Evolutionary conservation across 2,113 vertebrate genomes (phyloP), one percentile per base, ranked within the genome.

Genomic region (Caloenas nicobarica): DNA sequence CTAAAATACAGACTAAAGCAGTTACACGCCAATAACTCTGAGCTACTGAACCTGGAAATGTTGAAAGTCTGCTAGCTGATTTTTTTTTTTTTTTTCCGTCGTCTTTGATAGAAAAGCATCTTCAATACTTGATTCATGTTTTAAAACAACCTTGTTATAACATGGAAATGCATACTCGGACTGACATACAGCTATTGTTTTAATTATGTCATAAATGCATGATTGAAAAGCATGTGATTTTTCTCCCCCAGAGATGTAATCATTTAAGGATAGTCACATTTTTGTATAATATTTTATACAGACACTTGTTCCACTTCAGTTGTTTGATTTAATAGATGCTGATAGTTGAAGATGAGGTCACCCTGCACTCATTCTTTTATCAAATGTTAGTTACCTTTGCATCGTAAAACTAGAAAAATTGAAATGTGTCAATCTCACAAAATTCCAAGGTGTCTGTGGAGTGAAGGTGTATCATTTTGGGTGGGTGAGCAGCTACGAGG

Each of bases 111-210:
- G 34, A 13, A 70, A 71, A 81, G 9, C 11, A 42, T 50, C 21
- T 85, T 53, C 36, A 71, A 38, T 44, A 24, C 24, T 84, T 61
- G 42, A 50, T 66, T 90, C n/a, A 8, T 0, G 2, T 31, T 95
- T 76, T 31, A 58, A 86, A 92, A 33, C 11, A 69, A 44, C 13
- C 8, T 65, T 88, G 72, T 77, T 69, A 6, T 31, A 56, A 56
- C 33, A 33, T 46, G 38, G 21, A 62, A 69, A 26, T 66, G 26
- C 23, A 38, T 70, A 29, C 16, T 14, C 0, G 0, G 38, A 68
- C 10, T 70, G 42, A 73, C 19, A 56, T 64, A 68, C 2, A 62
- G 2, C 58, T 57, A 54, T 11, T 86, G 21, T 62, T 88, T 62
- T 81, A 61, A 81, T 77, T 87, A 17, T 4, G 13, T 9, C 64